phyloP scores from a whole-genome alignment of 2,888 invertebrate species.

The Lepidocyrtinus sp. region DNA sequence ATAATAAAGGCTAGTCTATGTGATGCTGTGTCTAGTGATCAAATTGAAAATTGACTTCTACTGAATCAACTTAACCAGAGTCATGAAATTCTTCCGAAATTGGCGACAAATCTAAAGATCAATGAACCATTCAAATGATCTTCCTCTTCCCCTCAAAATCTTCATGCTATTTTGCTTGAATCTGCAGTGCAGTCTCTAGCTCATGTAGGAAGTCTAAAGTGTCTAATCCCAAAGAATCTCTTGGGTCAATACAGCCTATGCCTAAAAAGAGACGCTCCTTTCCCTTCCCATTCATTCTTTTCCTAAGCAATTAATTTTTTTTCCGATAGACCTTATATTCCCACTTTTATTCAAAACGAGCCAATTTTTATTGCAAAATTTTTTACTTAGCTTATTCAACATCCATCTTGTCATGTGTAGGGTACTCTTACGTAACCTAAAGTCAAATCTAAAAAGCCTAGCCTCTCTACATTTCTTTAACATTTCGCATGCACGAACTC shows the following conservation, averaged over 20 bases:
- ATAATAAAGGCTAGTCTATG: no score
- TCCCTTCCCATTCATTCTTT: no score
- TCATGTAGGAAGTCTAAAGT: background rate
- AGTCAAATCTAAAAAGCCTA: no score
- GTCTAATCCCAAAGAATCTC: background rate
- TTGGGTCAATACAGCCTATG: background rate
- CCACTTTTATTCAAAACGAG: background rate
- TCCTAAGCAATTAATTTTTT: background rate
- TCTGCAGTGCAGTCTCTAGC: background rate
- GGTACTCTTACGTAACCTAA: no score
- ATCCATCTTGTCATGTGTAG: no score
- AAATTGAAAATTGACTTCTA: no score
- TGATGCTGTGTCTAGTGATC: no score
- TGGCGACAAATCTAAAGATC: background rate
- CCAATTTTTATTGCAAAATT: background rate
- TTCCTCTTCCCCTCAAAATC: background rate
- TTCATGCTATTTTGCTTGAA: background rate
- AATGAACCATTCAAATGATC: background rate
- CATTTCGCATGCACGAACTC: background rate
- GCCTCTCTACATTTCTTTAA: no score
- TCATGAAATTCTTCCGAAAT: no score
- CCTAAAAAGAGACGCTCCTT: no score
- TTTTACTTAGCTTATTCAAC: no score
- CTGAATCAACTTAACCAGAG: no score
- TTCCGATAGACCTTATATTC: background rate